Evolutionary conservation across 2,113 vertebrate genomes (phyloP), one percentile per base, ranked within the genome.

Genomic region (Protomyctophum bolini): DNA sequence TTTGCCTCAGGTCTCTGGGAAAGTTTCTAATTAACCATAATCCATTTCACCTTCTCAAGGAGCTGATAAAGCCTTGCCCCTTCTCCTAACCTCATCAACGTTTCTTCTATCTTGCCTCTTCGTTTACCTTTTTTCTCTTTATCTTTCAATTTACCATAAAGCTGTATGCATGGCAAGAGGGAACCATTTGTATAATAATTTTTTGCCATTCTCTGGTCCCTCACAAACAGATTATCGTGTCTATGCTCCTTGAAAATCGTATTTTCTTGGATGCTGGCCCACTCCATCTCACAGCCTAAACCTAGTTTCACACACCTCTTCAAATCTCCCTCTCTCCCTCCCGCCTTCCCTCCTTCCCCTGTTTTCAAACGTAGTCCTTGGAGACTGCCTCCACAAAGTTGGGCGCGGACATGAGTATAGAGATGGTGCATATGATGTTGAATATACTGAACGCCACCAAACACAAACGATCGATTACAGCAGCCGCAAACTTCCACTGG

Each of bases 351-450:
- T 58, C 56, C 48, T 50, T 57, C 49, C 57, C 60, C 72, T 82
- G 46, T 68, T 75, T 52, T 94, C 87, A 94, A 76, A 94, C 71
- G 64, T 93, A 94, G 77, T 94, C 94, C 75, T 94, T 94, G n/a
- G 94, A 94, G 63, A 94, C 78, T 2, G 94, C 94, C 10, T 93
- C 92, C 33, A 89, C 93, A 74, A 94, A 94, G 80, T 94, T 94
- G 5, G 94, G 94, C 1, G 94, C 94, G 0, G 94, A 92, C 94
- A 94, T 94, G 59, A 94, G 93, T 79, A 94, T 94, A 12, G 93
- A 94, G 74, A 94, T 94, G 88, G 94, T 94, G 87, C 93, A 94
- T 66, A 94, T 93, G 78, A 94, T 94, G 87, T 94, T 94, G 80
- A 94, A 94, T 57, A 94, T 87, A 2, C 93, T 94, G 83, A 94